Evolutionary conservation across 2,888 invertebrate species (phyloP), one percentile per base, ranked within the genome.

Genomic region (Tridacna gigas): DNA sequence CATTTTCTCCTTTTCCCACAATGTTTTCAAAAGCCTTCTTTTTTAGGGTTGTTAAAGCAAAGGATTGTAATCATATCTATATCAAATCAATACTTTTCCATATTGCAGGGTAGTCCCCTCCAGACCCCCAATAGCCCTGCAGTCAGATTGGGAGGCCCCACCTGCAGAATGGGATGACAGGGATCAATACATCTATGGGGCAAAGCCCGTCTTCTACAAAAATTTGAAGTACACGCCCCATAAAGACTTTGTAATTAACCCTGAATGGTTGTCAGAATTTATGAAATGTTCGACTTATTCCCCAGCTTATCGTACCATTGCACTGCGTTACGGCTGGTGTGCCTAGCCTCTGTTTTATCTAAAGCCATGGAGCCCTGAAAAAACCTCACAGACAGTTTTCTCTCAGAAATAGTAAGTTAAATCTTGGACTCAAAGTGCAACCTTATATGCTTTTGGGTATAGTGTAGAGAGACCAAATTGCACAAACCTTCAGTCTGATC

Each of bases 101-200:
- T 65, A 4, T 80, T 86, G 12, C 86, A 90, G 90, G 69, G 86
- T 82, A 15, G 90, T 90, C 18, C 90, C 90, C 1, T 25, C 84
- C 13, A 78, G 90, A 69, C 89, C 89, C 7, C 63, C 86, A 3
- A 86, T 89, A 28, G 90, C 90, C 9, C 74, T 89, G 15, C 78
- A 83, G 18, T 86, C 88, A 9, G 89, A 90, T 66, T 90, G 89
- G 89, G 79, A 86, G 51, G 90, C 90, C 12, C 90, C 90, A 1
- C 89, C 89, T 0, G 90, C 90, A 4, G 86, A 87, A 0, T 90
- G 90, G 90, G 90, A 90, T 63, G 90, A 90, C 61, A 71, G 89
- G 12, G 89, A 89, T 73, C 88, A 86, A n/a, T 90, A 88, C 51
- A 86, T 89, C 13, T 89, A 88, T 74, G 88, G 89, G 9, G 79